Evolutionary conservation across 1,140 invertebrate genomes (phyloP).

Genomic region (Cydia strobilella): DNA sequence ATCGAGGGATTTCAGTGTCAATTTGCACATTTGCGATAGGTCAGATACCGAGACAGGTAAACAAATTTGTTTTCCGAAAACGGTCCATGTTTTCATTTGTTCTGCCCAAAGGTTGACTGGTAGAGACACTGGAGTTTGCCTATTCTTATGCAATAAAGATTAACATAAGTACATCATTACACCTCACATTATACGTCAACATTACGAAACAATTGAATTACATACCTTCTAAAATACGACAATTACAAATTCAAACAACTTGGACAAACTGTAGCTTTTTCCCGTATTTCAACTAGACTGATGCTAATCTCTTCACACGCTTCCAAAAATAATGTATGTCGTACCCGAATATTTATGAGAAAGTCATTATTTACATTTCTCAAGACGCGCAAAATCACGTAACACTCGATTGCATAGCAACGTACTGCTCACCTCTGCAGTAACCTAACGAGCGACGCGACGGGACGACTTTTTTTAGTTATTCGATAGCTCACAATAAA

Average conservation of each 20-base stretch:
- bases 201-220: background rate
- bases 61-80: background rate
- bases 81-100: no score
- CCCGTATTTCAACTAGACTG: background rate
- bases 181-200: background rate
- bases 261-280: background rate
- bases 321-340: background rate
- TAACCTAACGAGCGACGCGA: background rate
- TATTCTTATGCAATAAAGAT: no score
- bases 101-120: no score
- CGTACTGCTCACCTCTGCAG: slow-evolving; percentile 5
- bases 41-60: background rate
- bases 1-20: background rate
- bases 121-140: no score
- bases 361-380: slow-evolving; percentile 24
- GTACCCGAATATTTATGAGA: background rate
- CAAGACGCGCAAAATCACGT: slow-evolving; percentile 12
- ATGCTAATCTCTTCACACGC: background rate
- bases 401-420: slow-evolving; percentile 19
- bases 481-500: background rate
- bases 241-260: background rate
- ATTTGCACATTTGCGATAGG: background rate
- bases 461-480: background rate
- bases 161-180: no score
- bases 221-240: background rate